Evolutionary conservation across 2,888 invertebrate species (phyloP), one percentile per base, ranked within the genome.

Genomic region (Torymus texanus): DNA sequence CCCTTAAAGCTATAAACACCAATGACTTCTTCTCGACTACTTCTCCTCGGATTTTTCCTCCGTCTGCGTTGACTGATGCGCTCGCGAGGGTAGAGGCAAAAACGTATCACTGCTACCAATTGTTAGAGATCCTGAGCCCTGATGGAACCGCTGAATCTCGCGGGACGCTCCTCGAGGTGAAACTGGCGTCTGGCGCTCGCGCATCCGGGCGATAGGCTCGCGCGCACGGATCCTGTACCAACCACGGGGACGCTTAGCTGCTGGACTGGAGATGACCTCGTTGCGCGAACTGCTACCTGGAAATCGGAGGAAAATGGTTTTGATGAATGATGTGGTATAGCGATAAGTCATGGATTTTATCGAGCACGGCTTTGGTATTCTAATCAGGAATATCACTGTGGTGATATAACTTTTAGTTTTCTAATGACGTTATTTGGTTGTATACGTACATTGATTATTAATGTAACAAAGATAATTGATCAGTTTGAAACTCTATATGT

Each of bases 191-290:
- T 63, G 76, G 1, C 68, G 75, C 3, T 76, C 56, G 12, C 86
- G 85, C 88, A 89, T 88, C 13, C 89, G 82, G 0, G 86, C 85
- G 3, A 90, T 88, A 2, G 90, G 90, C 29, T 87, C 85, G 50
- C 90, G 86, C 1, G 74, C 87, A 21, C 85, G 87, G 59, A 89
- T 86, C 68, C 84, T 87, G 74, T 86, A 85, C 88, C 89, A 88
- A 41, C 87, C 86, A 0, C 87, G 84, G 4, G 85, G 86, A 63
- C 88, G 86, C 78, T 90, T 90, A 0, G 87, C 84, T 0, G 85
- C 72, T 1, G 90, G 90, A 79, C 89, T 88, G 11, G 24, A 73
- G 5, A 74, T 21, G 0, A 51, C 62, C 16, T 74, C 79, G 29
- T 24, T n/a, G n/a, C 51, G 14, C 0, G 70, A 55, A 41, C 56